These are phyloP conservation scores for Pristionchus entomophagus DNA, from an alignment of 2,888 invertebrate species.

Conservation along the genomic window DNA sequence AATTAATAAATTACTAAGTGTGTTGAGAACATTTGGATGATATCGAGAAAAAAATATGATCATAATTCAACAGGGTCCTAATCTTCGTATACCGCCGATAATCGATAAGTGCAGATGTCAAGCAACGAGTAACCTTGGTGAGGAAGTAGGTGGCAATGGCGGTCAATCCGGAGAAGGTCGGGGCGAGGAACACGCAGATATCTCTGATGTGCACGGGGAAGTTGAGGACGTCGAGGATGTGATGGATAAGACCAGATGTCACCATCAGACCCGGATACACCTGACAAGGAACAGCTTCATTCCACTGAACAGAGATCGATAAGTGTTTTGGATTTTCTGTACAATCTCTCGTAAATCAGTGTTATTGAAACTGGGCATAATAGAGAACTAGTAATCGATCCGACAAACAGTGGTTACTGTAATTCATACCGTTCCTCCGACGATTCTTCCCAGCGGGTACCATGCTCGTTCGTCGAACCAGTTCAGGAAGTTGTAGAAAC, in stretches of 20 bases:
- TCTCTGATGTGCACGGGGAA: conserved; percentile 92
- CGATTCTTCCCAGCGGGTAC: conserved; percentile 98
- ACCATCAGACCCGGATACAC: conserved; percentile 98
- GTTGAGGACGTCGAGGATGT: conserved; percentile 89
- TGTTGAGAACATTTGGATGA: neutral
- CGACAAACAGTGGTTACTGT: too few relatives aligned
- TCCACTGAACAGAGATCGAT: neutral
- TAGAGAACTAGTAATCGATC: too few relatives aligned
- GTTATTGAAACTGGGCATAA: too few relatives aligned
- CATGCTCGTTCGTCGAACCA: conserved; percentile 99
- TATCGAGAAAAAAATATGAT: neutral
- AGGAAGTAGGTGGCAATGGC: conserved; percentile 96
- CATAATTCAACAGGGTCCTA: neutral
- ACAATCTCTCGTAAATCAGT: too few relatives aligned
- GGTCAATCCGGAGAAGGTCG: conserved; percentile 97
- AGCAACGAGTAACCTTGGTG: conserved; percentile 82
- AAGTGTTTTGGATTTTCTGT: too few relatives aligned
- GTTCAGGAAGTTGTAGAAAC: conserved; percentile 98
- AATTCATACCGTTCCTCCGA: conserved; percentile 90
- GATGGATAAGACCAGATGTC: conserved; percentile 97
- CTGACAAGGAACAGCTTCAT: conserved; percentile 71
- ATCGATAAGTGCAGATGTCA: neutral
- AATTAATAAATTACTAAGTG: neutral
- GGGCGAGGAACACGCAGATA: conserved; percentile 95
- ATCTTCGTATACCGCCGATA: too few relatives aligned